Evolutionary conservation across 2,888 invertebrate species (phyloP).

Genomic region (Salticus scenicus): DNA sequence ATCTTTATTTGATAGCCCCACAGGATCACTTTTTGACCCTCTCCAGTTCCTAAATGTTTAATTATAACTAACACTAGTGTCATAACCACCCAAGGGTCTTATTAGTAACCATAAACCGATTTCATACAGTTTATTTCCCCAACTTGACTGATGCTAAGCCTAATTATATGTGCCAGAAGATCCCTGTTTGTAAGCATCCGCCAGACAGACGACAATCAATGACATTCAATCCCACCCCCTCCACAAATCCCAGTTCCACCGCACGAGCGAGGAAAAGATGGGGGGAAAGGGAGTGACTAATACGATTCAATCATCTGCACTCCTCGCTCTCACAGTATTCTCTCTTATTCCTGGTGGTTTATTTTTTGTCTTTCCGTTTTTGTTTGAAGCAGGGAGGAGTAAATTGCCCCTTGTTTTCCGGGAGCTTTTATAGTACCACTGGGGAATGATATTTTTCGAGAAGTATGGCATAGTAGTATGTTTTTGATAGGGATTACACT

Average conservation of each 20-base stretch:
- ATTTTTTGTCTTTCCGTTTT: not conserved
- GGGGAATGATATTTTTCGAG: no score
- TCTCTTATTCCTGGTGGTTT: not conserved
- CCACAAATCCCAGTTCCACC: not conserved
- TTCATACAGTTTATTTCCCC: no score
- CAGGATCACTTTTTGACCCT: no score
- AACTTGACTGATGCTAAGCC: not conserved
- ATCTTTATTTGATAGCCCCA: no score
- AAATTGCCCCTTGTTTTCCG: not conserved
- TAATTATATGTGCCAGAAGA: not conserved
- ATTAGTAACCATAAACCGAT: no score
- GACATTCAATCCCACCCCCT: conserved; percentile 21
- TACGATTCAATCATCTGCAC: conserved; percentile 45
- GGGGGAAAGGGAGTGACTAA: conserved; percentile 48
- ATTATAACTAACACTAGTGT: no score
- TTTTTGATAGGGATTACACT: no score
- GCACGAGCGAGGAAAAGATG: conserved; percentile 11
- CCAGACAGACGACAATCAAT: conserved; percentile 45
- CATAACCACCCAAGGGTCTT: no score
- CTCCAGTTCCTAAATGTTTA: no score
- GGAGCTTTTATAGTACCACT: no score
- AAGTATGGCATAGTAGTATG: no score
- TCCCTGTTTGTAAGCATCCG: conserved; percentile 40
- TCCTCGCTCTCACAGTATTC: not conserved
- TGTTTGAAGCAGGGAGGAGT: not conserved